phyloP scores from a whole-genome alignment of 2,888 invertebrate genomes.

The Andrena flavipes region DNA sequence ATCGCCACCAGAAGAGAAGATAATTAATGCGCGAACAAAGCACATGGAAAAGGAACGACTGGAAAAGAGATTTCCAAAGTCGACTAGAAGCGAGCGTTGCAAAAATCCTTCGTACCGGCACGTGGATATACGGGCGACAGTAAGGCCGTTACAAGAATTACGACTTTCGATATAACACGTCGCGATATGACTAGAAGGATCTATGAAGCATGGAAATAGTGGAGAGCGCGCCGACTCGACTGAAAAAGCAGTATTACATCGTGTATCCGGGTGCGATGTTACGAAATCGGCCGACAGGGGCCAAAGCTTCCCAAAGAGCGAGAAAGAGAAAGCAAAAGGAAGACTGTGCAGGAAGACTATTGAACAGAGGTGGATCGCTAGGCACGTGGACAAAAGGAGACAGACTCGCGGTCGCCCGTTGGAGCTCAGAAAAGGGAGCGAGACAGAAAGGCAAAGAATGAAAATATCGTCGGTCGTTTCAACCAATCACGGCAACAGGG shows the following conservation, averaged over 20 bases:
- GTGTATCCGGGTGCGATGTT: conserved; percentile 60
- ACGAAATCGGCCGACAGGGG: conserved; percentile 53
- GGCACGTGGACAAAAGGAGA: conserved; percentile 27
- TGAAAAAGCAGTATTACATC: conserved; percentile 62
- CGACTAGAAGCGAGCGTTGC: neutral
- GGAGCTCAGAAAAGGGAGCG: conserved; percentile 34
- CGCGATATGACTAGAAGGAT: conserved; percentile 21
- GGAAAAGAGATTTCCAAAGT: neutral
- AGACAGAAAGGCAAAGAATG: conserved; percentile 26
- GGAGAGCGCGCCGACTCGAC: conserved; percentile 22
- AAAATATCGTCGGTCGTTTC: conserved; percentile 33
- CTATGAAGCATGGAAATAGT: conserved; percentile 51
- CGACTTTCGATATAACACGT: conserved; percentile 19
- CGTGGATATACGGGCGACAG: neutral
- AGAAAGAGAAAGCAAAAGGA: conserved; percentile 38
- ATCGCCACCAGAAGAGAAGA: no score
- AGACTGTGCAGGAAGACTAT: conserved; percentile 15
- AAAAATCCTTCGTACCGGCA: neutral
- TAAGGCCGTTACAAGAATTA: conserved; percentile 17
- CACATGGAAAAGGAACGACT: neutral
- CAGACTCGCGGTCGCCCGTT: conserved; percentile 5
- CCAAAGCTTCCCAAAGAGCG: conserved; percentile 31
- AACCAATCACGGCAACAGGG: conserved; percentile 33
- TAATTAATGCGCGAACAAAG: neutral
- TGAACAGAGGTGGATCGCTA: conserved; percentile 34